Percentiles rank a stretch among this genome's conserved stretches.
Conservation (phyloP, 2,113 vertebrate species). For the Ptyas mucosa region DNA sequence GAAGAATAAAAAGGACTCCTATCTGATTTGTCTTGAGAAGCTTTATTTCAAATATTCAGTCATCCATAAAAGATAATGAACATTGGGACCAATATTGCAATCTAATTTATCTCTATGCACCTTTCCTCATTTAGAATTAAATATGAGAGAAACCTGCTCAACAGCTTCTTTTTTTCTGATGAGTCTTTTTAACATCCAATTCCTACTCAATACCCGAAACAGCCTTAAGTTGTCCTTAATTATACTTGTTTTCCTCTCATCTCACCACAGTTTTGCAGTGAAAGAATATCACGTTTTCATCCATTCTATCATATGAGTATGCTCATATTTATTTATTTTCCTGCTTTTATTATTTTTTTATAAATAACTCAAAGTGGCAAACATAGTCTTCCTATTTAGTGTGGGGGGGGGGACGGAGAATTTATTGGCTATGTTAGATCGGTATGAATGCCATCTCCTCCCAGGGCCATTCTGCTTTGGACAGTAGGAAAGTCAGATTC, state of each 20-base stretch:
- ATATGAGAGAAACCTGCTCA: not conserved
- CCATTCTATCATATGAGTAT: not conserved
- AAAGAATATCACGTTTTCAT: not conserved
- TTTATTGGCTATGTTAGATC: not conserved
- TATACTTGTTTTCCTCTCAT: not conserved
- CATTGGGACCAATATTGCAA: not conserved
- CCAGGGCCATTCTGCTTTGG: too few relatives aligned
- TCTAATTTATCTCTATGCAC: not conserved
- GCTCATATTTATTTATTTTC: too few relatives aligned
- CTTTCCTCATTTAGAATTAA: not conserved
- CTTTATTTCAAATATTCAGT: not conserved
- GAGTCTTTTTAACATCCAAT: not conserved
- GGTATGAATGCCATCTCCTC: not conserved
- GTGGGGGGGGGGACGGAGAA: not conserved
- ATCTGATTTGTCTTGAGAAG: not conserved
- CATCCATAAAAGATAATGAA: not conserved
- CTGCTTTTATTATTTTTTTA: too few relatives aligned
- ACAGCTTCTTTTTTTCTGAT: not conserved
- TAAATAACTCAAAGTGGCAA: too few relatives aligned
- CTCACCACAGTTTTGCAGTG: not conserved
- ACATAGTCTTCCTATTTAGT: too few relatives aligned
- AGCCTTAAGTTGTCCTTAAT: not conserved
- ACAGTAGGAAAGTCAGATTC: not conserved
- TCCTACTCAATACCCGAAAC: not conserved
- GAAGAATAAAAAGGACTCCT: not conserved